A percentile compares a stretch with the other conserved stretches of the same genome.
Conservation (phyloP, 2,113 vertebrate species). For the Heterotilapia buettikoferi region DNA sequence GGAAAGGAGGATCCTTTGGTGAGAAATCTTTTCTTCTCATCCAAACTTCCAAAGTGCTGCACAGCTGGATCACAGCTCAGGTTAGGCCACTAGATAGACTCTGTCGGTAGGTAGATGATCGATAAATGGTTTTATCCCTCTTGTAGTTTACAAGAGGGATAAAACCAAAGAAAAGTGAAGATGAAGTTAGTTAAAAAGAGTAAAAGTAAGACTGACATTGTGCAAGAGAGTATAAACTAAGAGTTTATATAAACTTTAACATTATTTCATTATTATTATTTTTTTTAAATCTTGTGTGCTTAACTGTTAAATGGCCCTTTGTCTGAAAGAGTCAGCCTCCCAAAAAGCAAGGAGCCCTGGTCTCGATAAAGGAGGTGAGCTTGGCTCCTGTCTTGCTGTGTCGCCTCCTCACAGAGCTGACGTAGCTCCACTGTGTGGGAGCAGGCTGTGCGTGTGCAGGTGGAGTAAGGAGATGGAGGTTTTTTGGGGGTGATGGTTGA, state of each 20-base stretch:
- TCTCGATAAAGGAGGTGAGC: not conserved
- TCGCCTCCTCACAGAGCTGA: not conserved
- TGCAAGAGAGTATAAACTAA: not conserved
- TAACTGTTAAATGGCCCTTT: not conserved
- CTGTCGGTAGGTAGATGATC: not conserved
- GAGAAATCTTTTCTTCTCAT: not conserved
- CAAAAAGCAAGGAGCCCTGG: not conserved
- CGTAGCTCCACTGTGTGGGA: not conserved
- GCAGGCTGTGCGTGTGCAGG: not conserved
- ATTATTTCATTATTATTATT: not conserved
- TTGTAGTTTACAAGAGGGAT: not conserved
- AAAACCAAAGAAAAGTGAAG: not conserved
- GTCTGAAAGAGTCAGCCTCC: not conserved
- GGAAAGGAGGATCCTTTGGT: not conserved
- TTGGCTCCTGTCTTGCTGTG: not conserved
- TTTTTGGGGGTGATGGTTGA: not conserved
- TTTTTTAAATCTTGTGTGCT: not conserved
- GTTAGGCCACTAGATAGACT: fast-evolving
- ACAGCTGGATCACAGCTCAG: not conserved
- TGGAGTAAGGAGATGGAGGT: not conserved
- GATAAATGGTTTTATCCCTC: not conserved
- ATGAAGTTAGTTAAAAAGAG: not conserved
- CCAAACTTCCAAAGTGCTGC: not conserved
- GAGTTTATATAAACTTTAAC: not conserved
- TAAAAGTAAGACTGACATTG: not conserved